These are phyloP conservation scores for Pseudocheirus occidentalis DNA, from an alignment of 2,797 vertebrate genomes.

Conservation along the genomic window DNA sequence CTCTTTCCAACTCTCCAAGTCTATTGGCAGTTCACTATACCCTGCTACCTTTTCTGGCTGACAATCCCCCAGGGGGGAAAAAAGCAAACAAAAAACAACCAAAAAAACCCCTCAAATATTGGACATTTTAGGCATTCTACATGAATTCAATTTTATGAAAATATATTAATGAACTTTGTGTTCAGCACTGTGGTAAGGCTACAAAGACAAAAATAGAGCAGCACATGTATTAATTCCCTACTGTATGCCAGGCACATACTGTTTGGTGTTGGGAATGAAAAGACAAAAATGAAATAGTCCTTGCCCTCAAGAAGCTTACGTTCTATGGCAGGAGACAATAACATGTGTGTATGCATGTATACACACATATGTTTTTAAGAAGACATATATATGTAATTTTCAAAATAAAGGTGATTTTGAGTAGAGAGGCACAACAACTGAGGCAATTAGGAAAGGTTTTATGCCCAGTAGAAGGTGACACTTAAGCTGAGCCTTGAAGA, in stretches of 20 bases:
- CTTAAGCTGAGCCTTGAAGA: neutral
- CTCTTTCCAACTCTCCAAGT: neutral
- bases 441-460: neutral
- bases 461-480: neutral
- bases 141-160: neutral
- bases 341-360: neutral
- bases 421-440: neutral
- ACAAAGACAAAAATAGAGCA: neutral
- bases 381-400: neutral
- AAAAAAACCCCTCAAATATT: neutral
- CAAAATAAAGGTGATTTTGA: neutral
- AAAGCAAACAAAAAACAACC: no score
- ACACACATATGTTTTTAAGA: neutral
- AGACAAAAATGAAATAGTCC: neutral
- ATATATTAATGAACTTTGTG: neutral
- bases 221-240: neutral
- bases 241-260: neutral
- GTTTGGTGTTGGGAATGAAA: neutral
- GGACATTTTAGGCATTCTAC: neutral
- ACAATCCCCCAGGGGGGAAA: neutral
- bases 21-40: neutral
- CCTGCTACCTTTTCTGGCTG: neutral
- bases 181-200: neutral
- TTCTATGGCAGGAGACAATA: neutral
- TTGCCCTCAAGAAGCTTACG: neutral